Evolutionary conservation across 2,113 vertebrate genomes (phyloP).

Genomic region (Prunella himalayana): DNA sequence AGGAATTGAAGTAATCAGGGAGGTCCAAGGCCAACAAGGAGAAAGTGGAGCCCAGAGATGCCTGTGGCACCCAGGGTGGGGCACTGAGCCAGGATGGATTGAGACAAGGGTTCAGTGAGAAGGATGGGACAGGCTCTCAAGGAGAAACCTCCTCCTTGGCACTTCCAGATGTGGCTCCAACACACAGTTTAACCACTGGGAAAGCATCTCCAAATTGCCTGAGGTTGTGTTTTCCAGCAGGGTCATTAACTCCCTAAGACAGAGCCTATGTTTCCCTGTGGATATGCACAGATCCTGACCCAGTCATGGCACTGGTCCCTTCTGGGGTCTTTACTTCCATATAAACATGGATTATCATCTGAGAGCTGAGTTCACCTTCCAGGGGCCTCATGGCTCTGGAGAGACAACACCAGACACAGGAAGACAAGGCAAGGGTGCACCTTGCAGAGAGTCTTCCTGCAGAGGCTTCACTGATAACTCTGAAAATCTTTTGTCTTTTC

Average conservation of each 20-base stretch:
- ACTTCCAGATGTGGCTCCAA: background rate
- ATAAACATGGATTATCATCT: background rate
- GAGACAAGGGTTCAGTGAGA: background rate
- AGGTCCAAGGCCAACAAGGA: background rate
- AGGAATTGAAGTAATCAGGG: background rate
- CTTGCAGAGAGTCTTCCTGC: background rate
- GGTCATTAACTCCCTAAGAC: background rate
- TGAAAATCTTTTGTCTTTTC: background rate
- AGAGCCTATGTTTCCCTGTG: background rate
- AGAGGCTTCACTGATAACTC: background rate
- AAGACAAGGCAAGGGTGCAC: background rate
- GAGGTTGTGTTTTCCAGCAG: background rate
- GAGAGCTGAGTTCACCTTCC: background rate
- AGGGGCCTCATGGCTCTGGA: background rate
- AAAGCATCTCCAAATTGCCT: background rate
- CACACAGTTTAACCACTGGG: fast-evolving
- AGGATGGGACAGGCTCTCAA: background rate
- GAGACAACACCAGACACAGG: background rate
- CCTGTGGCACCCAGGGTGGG: fast-evolving
- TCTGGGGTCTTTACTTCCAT: background rate
- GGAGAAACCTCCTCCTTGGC: background rate
- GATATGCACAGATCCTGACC: background rate
- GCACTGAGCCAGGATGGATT: too few species aligned
- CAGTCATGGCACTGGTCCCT: background rate
- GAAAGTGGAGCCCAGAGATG: background rate